Evolutionary conservation across 2,113 vertebrate species (phyloP), one percentile per base, ranked within the genome.

Genomic region (Notarius lentiginosus): DNA sequence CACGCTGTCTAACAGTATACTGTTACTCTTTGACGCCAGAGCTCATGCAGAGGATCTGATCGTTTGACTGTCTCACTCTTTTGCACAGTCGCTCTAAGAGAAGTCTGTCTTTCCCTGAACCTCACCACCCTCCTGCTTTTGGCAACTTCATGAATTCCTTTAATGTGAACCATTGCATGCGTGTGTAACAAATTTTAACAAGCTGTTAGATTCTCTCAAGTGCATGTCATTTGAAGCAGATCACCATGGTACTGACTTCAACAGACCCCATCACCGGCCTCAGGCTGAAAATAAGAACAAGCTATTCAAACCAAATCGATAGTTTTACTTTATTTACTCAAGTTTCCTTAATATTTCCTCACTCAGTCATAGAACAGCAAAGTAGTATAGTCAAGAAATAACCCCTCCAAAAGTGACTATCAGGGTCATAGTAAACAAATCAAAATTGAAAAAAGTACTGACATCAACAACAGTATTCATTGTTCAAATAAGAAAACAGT

Each of bases 161-260:
- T 85, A 83, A 90, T 89, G 88, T 83, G 79, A 87, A 63, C 65
- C 77, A 73, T 90, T 82, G 86, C 86, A 84, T 58, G 81, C 53
- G 56, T 80, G 79, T 82, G 81, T 77, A 86, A 92, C 89, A 85
- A 89, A 91, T 80, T 89, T 86, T 91, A 88, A 90, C 66, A 75
- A 84, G 89, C 82, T 90, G 82, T 77, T 87, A 82, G 60, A 87
- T 82, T 89, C 66, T 86, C 87, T 86, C 63, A 30, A 88, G 68
- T 90, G 68, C 82, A 83, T 77, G 87, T 70, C 41, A 88, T 72
- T 49, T 81, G 79, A 81, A 86, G 85, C 77, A 70, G 70, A 84
- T 88, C 73, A 84, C 56, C 30, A 83, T 88, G 14, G 77, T 82
- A 79, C 80, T 68, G 76, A 89, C 82, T 58, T 84, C 86, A 83